These are phyloP conservation scores for Ammodytes dubius DNA, from an alignment of 2,113 vertebrate genomes.

Conservation along the genomic window DNA sequence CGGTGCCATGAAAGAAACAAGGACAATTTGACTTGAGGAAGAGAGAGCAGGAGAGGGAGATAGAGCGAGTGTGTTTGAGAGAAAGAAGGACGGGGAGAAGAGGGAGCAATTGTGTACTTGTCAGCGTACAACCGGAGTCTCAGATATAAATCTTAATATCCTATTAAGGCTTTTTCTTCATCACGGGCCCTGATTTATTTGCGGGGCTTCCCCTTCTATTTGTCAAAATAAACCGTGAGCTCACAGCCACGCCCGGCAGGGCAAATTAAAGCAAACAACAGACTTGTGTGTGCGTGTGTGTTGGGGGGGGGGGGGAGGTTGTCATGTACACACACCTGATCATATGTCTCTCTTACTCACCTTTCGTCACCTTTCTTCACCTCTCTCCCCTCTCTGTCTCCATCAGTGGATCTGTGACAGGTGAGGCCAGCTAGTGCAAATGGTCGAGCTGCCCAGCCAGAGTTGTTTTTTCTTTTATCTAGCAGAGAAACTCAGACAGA, in stretches of 20 bases:
- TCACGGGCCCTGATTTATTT: slow-evolving; percentile 82
- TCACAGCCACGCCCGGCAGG: slow-evolving; percentile 25
- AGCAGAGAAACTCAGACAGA: not conserved
- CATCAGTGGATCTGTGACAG: slow-evolving; percentile 46
- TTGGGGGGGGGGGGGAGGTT: not conserved
- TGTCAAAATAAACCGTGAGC: slow-evolving; percentile 81
- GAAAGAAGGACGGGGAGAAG: slow-evolving; percentile 62
- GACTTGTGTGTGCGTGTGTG: not conserved
- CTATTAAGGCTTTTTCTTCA: slow-evolving; percentile 84
- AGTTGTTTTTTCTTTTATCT: not conserved
- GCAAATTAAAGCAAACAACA: slow-evolving; percentile 74
- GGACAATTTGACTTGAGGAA: slow-evolving; percentile 60
- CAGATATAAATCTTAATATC: slow-evolving; percentile 86
- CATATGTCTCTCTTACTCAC: slow-evolving; percentile 15
- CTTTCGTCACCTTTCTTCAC: slow-evolving; percentile 15
- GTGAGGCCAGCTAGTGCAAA: slow-evolving; percentile 50
- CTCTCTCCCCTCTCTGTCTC: slow-evolving; percentile 40
- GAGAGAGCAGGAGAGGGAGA: slow-evolving; percentile 22
- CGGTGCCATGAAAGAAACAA: slow-evolving; percentile 25
- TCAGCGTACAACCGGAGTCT: slow-evolving; percentile 67
- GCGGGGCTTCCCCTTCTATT: slow-evolving; percentile 73
- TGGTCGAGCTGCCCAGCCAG: slow-evolving; percentile 19
- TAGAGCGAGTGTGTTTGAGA: slow-evolving; percentile 27
- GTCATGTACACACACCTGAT: not conserved
- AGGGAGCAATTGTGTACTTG: slow-evolving; percentile 76